Evolutionary conservation across 2,888 invertebrate species (phyloP).

Genomic region (Scaptomyza flava): DNA sequence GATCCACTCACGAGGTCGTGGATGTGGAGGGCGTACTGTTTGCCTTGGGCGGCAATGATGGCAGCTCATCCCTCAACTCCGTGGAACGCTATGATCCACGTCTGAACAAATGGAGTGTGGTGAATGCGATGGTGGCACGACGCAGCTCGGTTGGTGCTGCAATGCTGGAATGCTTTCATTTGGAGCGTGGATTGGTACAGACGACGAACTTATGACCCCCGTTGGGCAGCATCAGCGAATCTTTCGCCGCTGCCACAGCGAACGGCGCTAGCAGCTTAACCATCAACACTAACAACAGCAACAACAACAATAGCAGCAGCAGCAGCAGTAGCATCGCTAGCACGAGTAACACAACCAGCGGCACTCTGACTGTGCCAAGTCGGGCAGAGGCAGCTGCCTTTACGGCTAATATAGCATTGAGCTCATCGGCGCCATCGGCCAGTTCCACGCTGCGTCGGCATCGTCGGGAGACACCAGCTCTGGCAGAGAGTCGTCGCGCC

Average conservation of each 20-base stretch:
- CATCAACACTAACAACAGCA: conserved; percentile 27
- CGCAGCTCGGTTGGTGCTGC: conserved; percentile 89
- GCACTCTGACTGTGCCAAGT: conserved; percentile 75
- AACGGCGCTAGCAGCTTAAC: conserved; percentile 47
- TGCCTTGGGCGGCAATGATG: conserved; percentile 89
- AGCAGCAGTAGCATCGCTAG: conserved; percentile 18
- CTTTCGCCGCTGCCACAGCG: conserved; percentile 79
- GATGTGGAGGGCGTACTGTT: conserved; percentile 87
- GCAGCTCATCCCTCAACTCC: conserved; percentile 88
- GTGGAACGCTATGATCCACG: conserved; percentile 88
- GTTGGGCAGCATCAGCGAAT: conserved; percentile 81
- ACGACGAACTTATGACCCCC: conserved; percentile 85
- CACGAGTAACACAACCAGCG: conserved; percentile 5
- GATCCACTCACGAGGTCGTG: conserved; percentile 89
- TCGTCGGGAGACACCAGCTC: conserved; percentile 59
- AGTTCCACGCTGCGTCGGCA: conserved; percentile 78
- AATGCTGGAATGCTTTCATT: conserved; percentile 87
- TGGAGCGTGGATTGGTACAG: conserved; percentile 85
- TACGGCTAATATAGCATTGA: conserved; percentile 74
- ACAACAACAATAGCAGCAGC: conserved; percentile 15
- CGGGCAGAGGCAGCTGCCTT: conserved; percentile 75
- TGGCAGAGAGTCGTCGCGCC: conserved; percentile 59
- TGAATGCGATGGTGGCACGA: conserved; percentile 88
- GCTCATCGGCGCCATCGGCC: conserved; percentile 81
- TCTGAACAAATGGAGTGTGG: conserved; percentile 88